Evolutionary conservation across 2,888 invertebrate species (phyloP).

Genomic region (Eristalinus sepulchralis): DNA sequence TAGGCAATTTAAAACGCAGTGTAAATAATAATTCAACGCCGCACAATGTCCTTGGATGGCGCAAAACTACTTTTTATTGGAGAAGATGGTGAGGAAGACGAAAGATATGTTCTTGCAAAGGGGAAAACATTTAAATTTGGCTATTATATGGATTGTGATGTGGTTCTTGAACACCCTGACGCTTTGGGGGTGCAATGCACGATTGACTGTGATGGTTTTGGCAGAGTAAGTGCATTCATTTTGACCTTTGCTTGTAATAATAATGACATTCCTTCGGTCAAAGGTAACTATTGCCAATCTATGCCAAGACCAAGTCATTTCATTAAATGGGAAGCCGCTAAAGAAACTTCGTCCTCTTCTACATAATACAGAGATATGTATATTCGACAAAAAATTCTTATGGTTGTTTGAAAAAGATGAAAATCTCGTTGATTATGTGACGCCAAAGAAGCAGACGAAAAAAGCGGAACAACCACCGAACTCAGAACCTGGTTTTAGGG

Average conservation of each 20-base stretch:
- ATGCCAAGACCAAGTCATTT: constrained; percentile 74
- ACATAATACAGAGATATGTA: constrained; percentile 76
- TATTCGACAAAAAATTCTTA: constrained; percentile 76
- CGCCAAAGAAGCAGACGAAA: constrained; percentile 68
- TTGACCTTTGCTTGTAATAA: no score
- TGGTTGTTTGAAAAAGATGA: constrained; percentile 75
- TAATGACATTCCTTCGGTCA: background rate
- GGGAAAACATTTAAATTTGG: constrained; percentile 78
- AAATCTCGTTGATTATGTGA: constrained; percentile 55
- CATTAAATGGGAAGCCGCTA: constrained; percentile 75
- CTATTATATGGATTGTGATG: constrained; percentile 77
- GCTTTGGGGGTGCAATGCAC: constrained; percentile 77
- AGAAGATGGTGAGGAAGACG: constrained; percentile 62
- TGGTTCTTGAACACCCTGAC: constrained; percentile 74
- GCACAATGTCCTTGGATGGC: constrained; percentile 77
- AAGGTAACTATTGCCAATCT: constrained; percentile 78
- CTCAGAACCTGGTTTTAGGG: constrained; percentile 77
- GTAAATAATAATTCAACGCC: background rate
- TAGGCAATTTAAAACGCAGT: background rate
- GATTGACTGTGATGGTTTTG: constrained; percentile 79
- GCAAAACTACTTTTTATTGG: constrained; percentile 76
- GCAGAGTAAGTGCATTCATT: constrained; percentile 76
- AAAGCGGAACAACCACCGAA: constrained; percentile 75
- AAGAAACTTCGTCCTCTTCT: constrained; percentile 75
- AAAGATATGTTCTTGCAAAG: constrained; percentile 73